Conservation (phyloP, 2,113 vertebrate species). For the Platycercus adscitus region DNA sequence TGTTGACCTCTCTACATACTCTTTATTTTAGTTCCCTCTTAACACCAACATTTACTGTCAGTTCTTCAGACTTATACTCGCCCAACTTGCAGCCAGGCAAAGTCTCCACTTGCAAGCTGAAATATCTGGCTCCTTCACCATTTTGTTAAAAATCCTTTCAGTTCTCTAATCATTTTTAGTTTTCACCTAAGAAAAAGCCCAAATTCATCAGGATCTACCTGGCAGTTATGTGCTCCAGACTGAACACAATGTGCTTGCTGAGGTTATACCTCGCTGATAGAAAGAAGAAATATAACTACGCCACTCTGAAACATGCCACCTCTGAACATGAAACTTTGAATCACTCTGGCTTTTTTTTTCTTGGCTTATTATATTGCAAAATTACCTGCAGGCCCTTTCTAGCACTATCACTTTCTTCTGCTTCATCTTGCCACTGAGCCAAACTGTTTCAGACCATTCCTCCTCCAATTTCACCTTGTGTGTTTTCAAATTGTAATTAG, state of each 20-base stretch:
- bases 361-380: background rate
- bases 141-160: background rate
- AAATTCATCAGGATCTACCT: slow-evolving; percentile 19
- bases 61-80: background rate
- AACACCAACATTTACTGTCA: background rate
- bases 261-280: background rate
- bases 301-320: background rate
- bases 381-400: background rate
- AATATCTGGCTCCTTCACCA: background rate
- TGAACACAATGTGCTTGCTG: background rate
- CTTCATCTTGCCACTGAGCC: background rate
- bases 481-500: background rate
- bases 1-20: background rate
- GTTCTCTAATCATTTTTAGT: background rate
- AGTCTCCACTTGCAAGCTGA: background rate
- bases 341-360: background rate
- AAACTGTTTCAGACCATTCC: background rate
- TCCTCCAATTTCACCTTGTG: background rate
- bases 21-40: background rate
- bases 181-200: background rate
- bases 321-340: slow-evolving; percentile 2
- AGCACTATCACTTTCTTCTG: background rate
- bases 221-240: background rate
- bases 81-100: background rate
- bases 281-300: slow-evolving; percentile 30